Evolutionary conservation across 2,797 vertebrate genomes (phyloP).

Genomic region (Hephaestus fuliginosus): DNA sequence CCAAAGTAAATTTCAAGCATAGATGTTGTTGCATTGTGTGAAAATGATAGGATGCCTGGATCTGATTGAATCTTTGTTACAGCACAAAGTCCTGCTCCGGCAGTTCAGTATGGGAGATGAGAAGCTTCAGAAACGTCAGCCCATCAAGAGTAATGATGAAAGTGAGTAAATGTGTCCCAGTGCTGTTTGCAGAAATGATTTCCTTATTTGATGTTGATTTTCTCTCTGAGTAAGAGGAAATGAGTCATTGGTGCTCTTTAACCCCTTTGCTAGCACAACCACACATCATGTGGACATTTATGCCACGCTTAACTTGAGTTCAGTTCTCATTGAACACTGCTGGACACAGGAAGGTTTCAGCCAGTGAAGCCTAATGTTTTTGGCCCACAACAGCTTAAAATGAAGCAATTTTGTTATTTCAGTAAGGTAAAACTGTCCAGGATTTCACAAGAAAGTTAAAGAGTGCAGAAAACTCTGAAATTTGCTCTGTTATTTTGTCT

Average conservation of each 20-base stretch:
- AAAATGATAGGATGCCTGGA: not conserved
- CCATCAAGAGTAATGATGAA: conserved; percentile 93
- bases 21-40: not conserved
- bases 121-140: conserved; percentile 92
- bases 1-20: not conserved
- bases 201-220: not conserved
- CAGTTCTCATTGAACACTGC: not conserved
- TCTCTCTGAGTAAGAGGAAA: not conserved
- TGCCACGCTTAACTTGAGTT: not conserved
- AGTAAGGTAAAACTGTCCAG: not conserved
- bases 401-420: not conserved
- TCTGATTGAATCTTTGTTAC: conserved; percentile 47
- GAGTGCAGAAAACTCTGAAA: not conserved
- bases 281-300: not conserved
- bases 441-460: not conserved
- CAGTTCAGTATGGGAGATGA: conserved; percentile 95
- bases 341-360: not conserved
- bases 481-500: not conserved
- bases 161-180: conserved; percentile 82
- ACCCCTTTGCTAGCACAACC: not conserved
- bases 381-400: not conserved
- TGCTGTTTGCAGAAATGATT: not conserved
- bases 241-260: not conserved
- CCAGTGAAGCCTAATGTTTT: not conserved
- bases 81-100: conserved; percentile 97